Conservation (phyloP, 2,888 invertebrate species). For the Hydraecia micacea region DNA sequence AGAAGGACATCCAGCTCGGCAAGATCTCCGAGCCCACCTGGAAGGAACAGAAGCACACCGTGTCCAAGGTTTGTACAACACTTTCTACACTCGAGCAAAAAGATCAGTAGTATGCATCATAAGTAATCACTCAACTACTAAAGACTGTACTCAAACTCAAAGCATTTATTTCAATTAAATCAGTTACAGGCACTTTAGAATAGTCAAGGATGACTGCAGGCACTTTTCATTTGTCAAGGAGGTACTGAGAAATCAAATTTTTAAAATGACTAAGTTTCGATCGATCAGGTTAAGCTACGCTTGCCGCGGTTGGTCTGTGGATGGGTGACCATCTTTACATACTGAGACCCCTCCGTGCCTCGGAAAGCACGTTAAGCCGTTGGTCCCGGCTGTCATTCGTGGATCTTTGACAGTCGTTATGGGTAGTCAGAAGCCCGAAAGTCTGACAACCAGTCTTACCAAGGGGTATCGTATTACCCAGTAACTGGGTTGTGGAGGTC, state of each 20-base stretch:
- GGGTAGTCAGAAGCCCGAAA: too few relatives aligned
- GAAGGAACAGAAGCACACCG: constrained; percentile 82
- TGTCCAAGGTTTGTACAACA: constrained; percentile 80
- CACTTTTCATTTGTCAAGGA: background rate
- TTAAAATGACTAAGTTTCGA: background rate
- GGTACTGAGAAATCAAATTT: background rate
- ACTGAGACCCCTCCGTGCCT: too few relatives aligned
- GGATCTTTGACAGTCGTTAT: too few relatives aligned
- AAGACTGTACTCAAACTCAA: background rate
- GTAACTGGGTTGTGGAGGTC: too few relatives aligned
- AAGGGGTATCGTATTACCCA: too few relatives aligned
- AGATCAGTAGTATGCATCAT: background rate
- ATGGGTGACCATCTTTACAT: too few relatives aligned
- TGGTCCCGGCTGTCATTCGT: too few relatives aligned
- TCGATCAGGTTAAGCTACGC: too few relatives aligned
- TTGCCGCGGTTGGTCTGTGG: too few relatives aligned
- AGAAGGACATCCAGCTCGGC: constrained; percentile 84
- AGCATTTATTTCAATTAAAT: background rate
- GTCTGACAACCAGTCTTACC: too few relatives aligned
- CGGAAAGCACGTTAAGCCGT: too few relatives aligned
- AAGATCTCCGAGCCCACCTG: constrained; percentile 84
- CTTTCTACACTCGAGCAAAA: background rate
- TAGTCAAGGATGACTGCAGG: too few relatives aligned
- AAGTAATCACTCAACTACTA: background rate
- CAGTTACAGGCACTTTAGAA: background rate